These are phyloP conservation scores for Limosa lapponica DNA, from an alignment of 2,797 vertebrate genomes.

Conservation along the genomic window DNA sequence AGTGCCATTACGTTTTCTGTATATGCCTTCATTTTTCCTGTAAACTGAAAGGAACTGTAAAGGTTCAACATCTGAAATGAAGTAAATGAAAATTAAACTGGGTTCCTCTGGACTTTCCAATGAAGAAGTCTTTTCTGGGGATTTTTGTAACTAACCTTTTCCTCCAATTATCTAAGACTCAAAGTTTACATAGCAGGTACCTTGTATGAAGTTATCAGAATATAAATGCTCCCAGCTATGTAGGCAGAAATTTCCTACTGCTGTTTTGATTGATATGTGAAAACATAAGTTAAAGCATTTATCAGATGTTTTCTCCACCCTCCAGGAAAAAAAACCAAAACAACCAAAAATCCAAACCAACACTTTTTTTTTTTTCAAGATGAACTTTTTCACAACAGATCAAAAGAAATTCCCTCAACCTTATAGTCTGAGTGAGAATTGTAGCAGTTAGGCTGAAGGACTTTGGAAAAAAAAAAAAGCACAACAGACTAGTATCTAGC, in stretches of 20 bases:
- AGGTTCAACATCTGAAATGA: neutral
- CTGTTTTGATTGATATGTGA: neutral
- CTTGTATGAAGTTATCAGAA: neutral
- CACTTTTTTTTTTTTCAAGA: neutral
- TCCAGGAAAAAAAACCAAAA: neutral
- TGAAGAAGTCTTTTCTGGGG: neutral
- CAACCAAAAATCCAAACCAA: too few species aligned
- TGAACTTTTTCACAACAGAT: neutral
- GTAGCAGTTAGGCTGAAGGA: neutral
- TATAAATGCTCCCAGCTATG: neutral
- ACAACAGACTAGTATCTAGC: neutral
- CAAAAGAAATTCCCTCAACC: neutral
- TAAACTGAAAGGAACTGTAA: neutral
- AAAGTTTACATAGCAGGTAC: neutral
- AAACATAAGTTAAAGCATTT: neutral
- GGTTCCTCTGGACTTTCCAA: neutral
- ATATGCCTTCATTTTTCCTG: neutral
- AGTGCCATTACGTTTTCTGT: neutral
- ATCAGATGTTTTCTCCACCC: neutral
- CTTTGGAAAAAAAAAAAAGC: neutral
- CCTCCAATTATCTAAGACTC: neutral
- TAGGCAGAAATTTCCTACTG: neutral
- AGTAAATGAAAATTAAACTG: neutral
- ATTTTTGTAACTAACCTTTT: neutral
- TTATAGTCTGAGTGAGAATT: neutral